These are phyloP conservation scores for Cyclopterus lumpus DNA, from an alignment of 2,797 vertebrate genomes.

Conservation along the genomic window DNA sequence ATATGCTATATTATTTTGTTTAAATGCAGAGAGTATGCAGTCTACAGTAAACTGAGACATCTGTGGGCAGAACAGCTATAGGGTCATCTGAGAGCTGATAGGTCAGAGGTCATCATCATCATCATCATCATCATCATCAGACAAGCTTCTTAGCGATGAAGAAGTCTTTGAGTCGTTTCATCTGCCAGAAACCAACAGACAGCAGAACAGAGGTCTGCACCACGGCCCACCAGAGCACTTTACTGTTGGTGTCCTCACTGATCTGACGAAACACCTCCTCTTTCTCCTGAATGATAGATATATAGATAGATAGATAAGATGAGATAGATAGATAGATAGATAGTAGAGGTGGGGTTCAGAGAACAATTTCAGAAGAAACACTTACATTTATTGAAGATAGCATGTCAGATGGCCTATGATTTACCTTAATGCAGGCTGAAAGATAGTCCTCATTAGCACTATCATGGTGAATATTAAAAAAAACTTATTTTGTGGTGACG, in stretches of 20 bases:
- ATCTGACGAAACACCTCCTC: conserved; percentile 91
- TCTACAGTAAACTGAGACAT: not conserved
- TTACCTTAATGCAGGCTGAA: not conserved
- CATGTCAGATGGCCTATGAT: not conserved
- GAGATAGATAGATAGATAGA: too few relatives aligned
- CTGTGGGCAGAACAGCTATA: not conserved
- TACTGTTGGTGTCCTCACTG: conserved; percentile 90
- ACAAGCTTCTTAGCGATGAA: conserved; percentile 94
- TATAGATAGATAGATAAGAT: too few relatives aligned
- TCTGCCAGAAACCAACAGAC: conserved; percentile 91
- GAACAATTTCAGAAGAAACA: too few relatives aligned
- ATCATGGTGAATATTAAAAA: not conserved
- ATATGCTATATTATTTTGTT: not conserved
- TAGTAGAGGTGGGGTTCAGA: not conserved
- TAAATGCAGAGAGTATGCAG: not conserved
- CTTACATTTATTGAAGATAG: not conserved
- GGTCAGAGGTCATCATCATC: conserved; percentile 38
- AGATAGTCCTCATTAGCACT: not conserved
- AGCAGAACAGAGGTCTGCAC: conserved; percentile 87
- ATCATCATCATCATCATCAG: conserved; percentile 83
- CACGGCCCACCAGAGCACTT: conserved; percentile 92
- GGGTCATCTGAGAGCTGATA: not conserved
- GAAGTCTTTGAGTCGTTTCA: conserved; percentile 92
- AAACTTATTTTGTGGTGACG: too few relatives aligned
- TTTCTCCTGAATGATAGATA: conserved; percentile 80